Percentiles rank a stretch among this genome's conserved stretches.
phyloP scores from a whole-genome alignment of 2,113 vertebrate genomes.

The Nyctibius bracteatus region DNA sequence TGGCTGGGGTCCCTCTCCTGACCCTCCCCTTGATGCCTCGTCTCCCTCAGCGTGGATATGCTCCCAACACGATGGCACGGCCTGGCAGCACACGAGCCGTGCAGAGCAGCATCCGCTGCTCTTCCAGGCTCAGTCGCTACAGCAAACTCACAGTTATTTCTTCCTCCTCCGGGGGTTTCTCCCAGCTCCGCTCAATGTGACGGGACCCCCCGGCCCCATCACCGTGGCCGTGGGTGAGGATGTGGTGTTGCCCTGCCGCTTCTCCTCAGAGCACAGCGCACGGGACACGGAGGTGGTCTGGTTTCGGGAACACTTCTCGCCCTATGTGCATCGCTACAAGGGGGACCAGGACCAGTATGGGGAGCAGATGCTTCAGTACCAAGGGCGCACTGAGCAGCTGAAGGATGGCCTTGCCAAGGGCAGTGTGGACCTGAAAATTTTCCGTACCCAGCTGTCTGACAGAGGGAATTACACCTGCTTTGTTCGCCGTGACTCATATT shows the following conservation, averaged over 20 bases:
- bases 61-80: accelerated
- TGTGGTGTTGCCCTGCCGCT: background rate
- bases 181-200: background rate
- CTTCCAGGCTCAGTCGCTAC: accelerated
- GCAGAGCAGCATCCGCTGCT: accelerated
- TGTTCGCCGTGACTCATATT: accelerated
- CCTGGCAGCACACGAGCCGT: accelerated
- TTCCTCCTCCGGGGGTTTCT: background rate
- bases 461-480: background rate
- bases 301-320: background rate
- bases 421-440: background rate
- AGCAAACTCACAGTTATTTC: background rate
- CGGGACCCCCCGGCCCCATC: background rate
- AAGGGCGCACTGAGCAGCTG: background rate
- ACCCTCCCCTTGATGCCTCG: background rate
- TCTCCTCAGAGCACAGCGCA: accelerated
- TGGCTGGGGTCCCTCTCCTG: background rate
- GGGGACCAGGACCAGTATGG: background rate
- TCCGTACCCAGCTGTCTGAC: background rate
- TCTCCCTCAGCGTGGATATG: accelerated
- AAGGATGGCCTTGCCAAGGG: background rate
- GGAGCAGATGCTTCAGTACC: background rate
- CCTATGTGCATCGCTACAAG: background rate
- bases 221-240: background rate
- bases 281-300: background rate